A percentile compares a stretch with the other conserved stretches of the same genome.
Evolutionary conservation across 2,797 vertebrate genomes (phyloP).

Genomic region (Gadopsis marmoratus): DNA sequence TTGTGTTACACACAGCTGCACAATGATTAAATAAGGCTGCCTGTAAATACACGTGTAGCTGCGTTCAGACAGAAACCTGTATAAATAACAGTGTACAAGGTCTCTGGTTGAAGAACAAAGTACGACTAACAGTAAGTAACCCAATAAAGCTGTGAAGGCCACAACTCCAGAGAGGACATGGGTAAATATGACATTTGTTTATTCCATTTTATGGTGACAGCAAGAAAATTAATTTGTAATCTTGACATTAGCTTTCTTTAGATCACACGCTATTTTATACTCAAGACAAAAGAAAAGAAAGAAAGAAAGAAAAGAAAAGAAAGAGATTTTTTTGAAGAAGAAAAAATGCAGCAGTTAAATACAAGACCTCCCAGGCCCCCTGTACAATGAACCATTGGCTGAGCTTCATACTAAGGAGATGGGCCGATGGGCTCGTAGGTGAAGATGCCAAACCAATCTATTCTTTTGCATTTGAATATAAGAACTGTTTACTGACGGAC

Average conservation of each 20-base stretch:
- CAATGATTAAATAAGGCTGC: constrained; percentile 10
- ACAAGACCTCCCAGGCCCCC: neutral
- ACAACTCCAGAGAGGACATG: neutral
- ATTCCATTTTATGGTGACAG: neutral
- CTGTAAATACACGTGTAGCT: constrained; percentile 13
- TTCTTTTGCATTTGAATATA: neutral
- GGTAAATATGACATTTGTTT: neutral
- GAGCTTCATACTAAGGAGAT: neutral
- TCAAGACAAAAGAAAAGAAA: neutral
- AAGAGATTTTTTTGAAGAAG: neutral
- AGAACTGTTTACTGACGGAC: neutral
- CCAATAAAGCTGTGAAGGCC: constrained; percentile 40
- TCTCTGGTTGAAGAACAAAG: constrained; percentile 22
- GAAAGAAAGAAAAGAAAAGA: no score
- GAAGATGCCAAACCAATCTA: neutral
- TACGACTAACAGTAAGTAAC: constrained; percentile 16
- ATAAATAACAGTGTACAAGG: constrained; percentile 42
- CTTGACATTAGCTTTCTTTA: constrained; percentile 1
- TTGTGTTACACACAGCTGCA: constrained; percentile 2
- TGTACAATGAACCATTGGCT: neutral
- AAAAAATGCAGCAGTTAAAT: neutral
- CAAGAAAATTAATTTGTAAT: neutral
- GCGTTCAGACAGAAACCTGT: constrained; percentile 26
- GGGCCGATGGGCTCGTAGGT: neutral
- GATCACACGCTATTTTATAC: neutral